These are phyloP conservation scores for Drosophila atripex DNA, from an alignment of 2,888 invertebrate genomes.

Conservation along the genomic window DNA sequence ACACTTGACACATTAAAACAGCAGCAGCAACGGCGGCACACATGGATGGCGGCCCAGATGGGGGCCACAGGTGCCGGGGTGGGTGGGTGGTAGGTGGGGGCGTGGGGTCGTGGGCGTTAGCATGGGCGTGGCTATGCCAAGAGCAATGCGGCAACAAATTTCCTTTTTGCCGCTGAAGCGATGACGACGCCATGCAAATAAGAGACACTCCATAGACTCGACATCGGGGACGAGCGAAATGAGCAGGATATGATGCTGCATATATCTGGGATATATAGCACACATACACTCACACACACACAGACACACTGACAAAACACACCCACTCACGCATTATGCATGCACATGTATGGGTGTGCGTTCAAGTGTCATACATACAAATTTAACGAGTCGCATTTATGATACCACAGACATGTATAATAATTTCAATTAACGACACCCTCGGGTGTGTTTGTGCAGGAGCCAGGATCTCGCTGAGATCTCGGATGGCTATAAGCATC, in stretches of 20 bases:
- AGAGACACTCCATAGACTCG: conserved; percentile 61
- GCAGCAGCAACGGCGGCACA: conserved; percentile 62
- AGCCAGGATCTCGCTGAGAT: conserved; percentile 9
- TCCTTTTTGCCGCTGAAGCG: conserved; percentile 68
- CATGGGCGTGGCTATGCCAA: conserved; percentile 42
- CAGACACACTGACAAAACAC: conserved; percentile 5
- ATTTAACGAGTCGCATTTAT: conserved; percentile 78
- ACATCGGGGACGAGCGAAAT: conserved; percentile 30
- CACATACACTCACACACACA: conserved; percentile 14
- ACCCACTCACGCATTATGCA: conserved; percentile 26
- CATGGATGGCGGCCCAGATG: conserved; percentile 42
- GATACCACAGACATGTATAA: conserved; percentile 79
- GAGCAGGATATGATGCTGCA: conserved; percentile 31
- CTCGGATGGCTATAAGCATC: neutral
- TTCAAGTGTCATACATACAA: conserved; percentile 71
- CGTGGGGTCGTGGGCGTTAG: neutral
- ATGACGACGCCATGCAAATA: conserved; percentile 67
- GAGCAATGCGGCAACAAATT: conserved; percentile 75
- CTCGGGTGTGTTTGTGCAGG: conserved; percentile 68
- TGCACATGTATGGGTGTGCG: conserved; percentile 26
- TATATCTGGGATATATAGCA: conserved; percentile 41
- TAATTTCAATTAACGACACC: conserved; percentile 79
- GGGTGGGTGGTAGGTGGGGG: too few species aligned
- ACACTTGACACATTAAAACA: conserved; percentile 77
- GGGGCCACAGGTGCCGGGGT: neutral